Evolutionary conservation across 2,888 invertebrate species (phyloP).

Genomic region (Troides aeacus): DNA sequence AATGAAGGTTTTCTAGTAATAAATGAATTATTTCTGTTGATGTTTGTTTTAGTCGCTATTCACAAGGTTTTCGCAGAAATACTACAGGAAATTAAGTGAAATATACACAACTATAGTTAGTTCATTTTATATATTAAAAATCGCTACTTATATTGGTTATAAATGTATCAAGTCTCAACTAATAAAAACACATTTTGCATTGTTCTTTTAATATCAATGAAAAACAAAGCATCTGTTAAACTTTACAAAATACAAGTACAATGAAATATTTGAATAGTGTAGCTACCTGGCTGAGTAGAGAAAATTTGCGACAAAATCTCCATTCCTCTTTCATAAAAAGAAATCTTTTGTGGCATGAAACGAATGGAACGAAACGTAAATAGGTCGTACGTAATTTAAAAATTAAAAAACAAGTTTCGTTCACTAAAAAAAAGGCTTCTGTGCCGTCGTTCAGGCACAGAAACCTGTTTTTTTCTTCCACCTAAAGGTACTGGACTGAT

Average conservation of each 20-base stretch:
- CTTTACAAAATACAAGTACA: background rate
- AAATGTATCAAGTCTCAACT: too few relatives aligned
- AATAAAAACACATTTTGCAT: background rate
- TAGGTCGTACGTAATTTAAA: conserved; percentile 29
- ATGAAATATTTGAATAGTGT: conserved; percentile 11
- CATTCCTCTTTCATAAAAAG: conserved; percentile 18
- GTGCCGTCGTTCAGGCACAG: conserved; percentile 6
- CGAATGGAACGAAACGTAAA: conserved; percentile 26
- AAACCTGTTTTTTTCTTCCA: background rate
- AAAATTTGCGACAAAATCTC: conserved; percentile 15
- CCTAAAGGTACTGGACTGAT: conserved; percentile 25
- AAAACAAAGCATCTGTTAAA: background rate
- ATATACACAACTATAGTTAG: too few relatives aligned
- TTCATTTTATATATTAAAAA: too few relatives aligned
- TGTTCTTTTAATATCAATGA: background rate
- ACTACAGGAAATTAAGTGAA: too few relatives aligned
- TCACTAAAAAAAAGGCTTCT: conserved; percentile 3
- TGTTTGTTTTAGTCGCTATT: too few relatives aligned
- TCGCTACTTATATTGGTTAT: too few relatives aligned
- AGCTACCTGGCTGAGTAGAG: conserved; percentile 13
- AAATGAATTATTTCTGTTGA: too few relatives aligned
- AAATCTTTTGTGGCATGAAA: conserved; percentile 24
- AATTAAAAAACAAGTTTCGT: conserved; percentile 23
- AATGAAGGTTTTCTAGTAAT: too few relatives aligned
- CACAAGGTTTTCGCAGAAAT: too few relatives aligned